Evolutionary conservation across 2,888 invertebrate species (phyloP), one percentile per base, ranked within the genome.

Genomic region (Tenodera sinensis): DNA sequence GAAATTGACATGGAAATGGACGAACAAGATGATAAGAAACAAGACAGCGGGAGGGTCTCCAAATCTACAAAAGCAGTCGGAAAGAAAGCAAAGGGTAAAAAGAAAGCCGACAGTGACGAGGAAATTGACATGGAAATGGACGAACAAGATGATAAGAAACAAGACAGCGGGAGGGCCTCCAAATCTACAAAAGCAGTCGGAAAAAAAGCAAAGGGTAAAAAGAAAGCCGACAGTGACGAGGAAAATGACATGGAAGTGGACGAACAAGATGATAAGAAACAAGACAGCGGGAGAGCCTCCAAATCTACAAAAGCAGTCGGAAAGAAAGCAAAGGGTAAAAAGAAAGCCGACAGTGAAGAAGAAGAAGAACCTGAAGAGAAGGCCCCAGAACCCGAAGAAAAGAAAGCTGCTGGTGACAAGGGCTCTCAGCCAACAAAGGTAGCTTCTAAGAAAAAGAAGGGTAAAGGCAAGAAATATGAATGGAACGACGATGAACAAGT

Each of bases 41-140:
- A 90, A 8, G 90, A 90, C 30, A 89, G 90, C 28, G 90, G 30
- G 27, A 87, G 47, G 4, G 84, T 87, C 28, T 83, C 86, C 20
- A 88, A 87, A 84, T 30, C 83, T 82, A n/a, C 30, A 85, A 91
- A 87, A 88, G 90, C 87, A 71, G 88, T 47, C 30, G 89, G 83
- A 54, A 91, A 89, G 89, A 91, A 89, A 85, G 27, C 85, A 15
- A 89, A 87, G 54, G 89, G 82, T 47, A 90, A 90, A 85, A 90
- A 89, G 84, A 88, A 87, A 20, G 89, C 86, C 83, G 90, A 89
- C 82, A 89, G 88, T 83, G 90, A 91, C 42, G 90, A 90, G 7
- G 88, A 89, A 28, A n/a, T n/a, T n/a, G n/a, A n/a, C n/a, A n/a
- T n/a, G n/a, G 54, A 54, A 4, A 15, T 3, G 8, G 7, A 4